Evolutionary conservation across 2,888 invertebrate species (phyloP).

Genomic region (Malthinus seriepunctatus): DNA sequence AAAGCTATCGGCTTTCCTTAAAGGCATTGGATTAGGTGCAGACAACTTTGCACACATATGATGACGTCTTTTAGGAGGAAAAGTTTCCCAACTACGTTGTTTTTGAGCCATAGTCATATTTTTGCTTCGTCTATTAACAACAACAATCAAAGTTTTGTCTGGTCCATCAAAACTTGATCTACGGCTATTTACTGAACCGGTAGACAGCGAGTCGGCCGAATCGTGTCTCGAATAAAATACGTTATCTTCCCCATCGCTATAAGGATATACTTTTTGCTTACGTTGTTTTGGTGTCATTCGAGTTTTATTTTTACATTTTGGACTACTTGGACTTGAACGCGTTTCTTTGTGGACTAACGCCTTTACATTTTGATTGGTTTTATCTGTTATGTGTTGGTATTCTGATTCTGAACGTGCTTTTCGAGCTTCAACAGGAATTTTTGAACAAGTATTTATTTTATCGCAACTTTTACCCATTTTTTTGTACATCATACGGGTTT

Average conservation of each 20-base stretch:
- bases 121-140: constrained; percentile 54
- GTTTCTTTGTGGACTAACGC: constrained; percentile 57
- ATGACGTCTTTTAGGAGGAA: constrained; percentile 58
- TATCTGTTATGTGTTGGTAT: constrained; percentile 61
- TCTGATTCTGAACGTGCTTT: constrained; percentile 54
- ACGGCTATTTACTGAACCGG: constrained; percentile 55
- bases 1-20: constrained; percentile 68
- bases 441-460: constrained; percentile 49
- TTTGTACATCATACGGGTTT: constrained; percentile 51
- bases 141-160: constrained; percentile 59
- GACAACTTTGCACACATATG: constrained; percentile 50
- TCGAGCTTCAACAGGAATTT: constrained; percentile 43
- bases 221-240: constrained; percentile 57
- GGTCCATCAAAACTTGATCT: constrained; percentile 59
- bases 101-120: constrained; percentile 59
- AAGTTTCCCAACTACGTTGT: constrained; percentile 67
- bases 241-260: constrained; percentile 61
- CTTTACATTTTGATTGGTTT: constrained; percentile 58
- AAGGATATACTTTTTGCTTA: constrained; percentile 58
- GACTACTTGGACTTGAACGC: constrained; percentile 51
- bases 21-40: constrained; percentile 45
- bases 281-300: constrained; percentile 38
- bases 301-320: constrained; percentile 49
- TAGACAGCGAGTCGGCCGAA: constrained; percentile 62
- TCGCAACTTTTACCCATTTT: constrained; percentile 55